A percentile compares a stretch with the other conserved stretches of the same genome.
phyloP scores from a whole-genome alignment of 2,113 vertebrate species.

The Zingel zingel region DNA sequence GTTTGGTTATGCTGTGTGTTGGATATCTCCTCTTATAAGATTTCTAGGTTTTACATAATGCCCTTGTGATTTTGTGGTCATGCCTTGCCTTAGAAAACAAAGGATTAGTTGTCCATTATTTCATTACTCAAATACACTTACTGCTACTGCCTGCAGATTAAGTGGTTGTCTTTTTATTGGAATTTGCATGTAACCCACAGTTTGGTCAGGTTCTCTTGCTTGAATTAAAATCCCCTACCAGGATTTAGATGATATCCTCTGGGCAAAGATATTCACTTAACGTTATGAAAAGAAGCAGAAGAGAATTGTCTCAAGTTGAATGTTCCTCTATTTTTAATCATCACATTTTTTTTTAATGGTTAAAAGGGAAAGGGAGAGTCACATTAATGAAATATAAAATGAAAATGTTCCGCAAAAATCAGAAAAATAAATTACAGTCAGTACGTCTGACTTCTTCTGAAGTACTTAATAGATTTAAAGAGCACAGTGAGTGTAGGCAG shows the following conservation, averaged over 20 bases:
- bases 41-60: constrained; percentile 41
- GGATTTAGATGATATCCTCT: constrained; percentile 12
- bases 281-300: background rate
- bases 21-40: constrained; percentile 18
- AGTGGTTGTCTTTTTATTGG: constrained; percentile 48
- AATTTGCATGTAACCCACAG: constrained; percentile 60
- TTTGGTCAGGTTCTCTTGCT: constrained; percentile 44
- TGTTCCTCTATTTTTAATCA: constrained; percentile 4
- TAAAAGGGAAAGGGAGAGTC: constrained; percentile 2
- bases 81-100: constrained; percentile 57
- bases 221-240: constrained; percentile 23
- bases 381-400: background rate
- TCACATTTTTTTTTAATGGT: background rate
- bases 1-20: background rate
- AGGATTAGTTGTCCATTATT: constrained; percentile 44
- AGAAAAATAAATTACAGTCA: background rate
- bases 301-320: background rate
- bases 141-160: constrained; percentile 55
- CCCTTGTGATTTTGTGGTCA: constrained; percentile 42
- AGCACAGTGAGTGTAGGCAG: constrained; percentile 4
- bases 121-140: constrained; percentile 33
- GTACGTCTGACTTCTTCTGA: background rate
- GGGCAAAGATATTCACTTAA: constrained; percentile 7
- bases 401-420: background rate
- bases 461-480: background rate